phyloP scores from a whole-genome alignment of 1,140 invertebrate species.

The Magallana angulata region DNA sequence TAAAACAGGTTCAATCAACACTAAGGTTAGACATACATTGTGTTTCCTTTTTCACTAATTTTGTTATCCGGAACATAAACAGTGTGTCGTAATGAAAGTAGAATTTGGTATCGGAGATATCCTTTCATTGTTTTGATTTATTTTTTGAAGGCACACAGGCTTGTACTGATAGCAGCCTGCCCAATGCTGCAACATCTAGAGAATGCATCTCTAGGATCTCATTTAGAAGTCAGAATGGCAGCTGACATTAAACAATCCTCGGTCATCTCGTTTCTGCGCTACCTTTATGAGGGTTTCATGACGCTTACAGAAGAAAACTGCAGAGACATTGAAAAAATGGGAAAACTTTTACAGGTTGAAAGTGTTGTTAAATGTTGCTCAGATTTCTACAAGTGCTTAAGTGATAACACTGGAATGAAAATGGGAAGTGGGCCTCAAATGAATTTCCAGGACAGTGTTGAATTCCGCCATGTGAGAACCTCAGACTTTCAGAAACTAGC shows the following conservation, averaged over 20 bases:
- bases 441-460: constrained; percentile 50
- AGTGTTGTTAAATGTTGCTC: constrained; percentile 51
- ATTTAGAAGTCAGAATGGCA: constrained; percentile 52
- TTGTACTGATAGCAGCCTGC: constrained; percentile 48
- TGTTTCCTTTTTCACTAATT: too few relatives aligned
- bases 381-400: constrained; percentile 47
- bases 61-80: neutral
- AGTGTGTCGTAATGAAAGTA: neutral
- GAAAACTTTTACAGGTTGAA: constrained; percentile 50
- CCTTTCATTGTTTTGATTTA: neutral
- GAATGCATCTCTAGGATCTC: constrained; percentile 50
- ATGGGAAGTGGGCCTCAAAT: constrained; percentile 23
- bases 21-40: constrained; percentile 26
- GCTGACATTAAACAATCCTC: constrained; percentile 48
- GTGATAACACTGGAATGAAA: constrained; percentile 40
- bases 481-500: constrained; percentile 44
- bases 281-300: constrained; percentile 51
- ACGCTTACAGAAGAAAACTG: constrained; percentile 51
- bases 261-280: constrained; percentile 46
- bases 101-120: too few relatives aligned
- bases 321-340: constrained; percentile 50
- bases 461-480: constrained; percentile 44
- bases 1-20: constrained; percentile 40
- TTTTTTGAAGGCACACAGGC: constrained; percentile 45
- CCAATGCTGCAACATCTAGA: constrained; percentile 49